Evolutionary conservation across 2,113 vertebrate species (phyloP), one percentile per base, ranked within the genome.

Genomic region (Lampris incognitus): DNA sequence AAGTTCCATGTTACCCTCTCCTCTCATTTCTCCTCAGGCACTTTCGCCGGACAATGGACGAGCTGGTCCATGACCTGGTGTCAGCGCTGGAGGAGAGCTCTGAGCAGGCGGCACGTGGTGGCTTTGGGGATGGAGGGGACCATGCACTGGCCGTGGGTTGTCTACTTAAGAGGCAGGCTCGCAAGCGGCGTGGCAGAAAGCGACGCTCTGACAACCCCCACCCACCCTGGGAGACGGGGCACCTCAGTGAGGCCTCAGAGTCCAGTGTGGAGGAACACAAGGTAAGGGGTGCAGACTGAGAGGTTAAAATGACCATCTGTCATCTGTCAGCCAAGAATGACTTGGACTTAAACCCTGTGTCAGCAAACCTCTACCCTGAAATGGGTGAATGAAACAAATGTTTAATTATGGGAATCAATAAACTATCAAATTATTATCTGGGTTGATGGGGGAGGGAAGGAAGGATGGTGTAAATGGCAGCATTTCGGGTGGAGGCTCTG

Each of bases 41-140:
- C 94, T 99, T 99, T 94, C 94, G 95, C 89, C 95, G 95, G 93
- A 97, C 96, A 80, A 99, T 99, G 98, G 98, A 99, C 85, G 98
- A 99, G 79, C 95, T 99, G 91, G 98, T 99, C 92, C 98, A 99
- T 2, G 98, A 99, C 78, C 92, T 99, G 76, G 98, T 98, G 92
- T 99, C 98, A 0, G 98, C 98, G 1, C 86, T 99, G 90, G 98
- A 99, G 91, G 97, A 99, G 94, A 99, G 97, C 86, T 99, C 98
- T 0, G 98, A 99, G 82, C 98, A 99, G 85, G 97, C 97, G 79
- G 97, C 97, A 0, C 95, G 97, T 5, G 97, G 97, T n/a, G 97
- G 97, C 11, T 97, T 96, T 63, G 96, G 96, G 0, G 97, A 98
- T 46, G 95, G 95, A 0, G 97, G 96, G 3, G 98, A 98, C 84